Evolutionary conservation across 2,888 invertebrate genomes (phyloP).

Genomic region (Drosophila barbarae): DNA sequence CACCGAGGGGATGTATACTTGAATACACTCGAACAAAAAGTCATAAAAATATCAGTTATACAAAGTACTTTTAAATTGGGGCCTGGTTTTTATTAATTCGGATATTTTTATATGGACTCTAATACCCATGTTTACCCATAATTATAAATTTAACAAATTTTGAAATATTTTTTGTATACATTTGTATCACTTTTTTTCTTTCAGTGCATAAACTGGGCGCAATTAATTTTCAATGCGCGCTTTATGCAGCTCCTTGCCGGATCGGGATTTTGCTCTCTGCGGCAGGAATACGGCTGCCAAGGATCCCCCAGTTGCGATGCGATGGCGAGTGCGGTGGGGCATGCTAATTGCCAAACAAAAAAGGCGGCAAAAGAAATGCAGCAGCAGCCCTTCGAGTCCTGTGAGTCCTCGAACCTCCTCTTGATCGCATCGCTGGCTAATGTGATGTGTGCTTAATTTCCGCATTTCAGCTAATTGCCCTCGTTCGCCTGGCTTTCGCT

Average conservation of each 20-base stretch:
- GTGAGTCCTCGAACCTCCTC: slow-evolving; percentile 14
- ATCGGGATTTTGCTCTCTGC: slow-evolving; percentile 42
- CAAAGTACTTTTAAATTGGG: no score
- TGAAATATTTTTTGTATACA: background rate
- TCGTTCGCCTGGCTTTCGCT: no score
- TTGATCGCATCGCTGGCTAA: slow-evolving; percentile 49
- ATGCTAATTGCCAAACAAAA: slow-evolving; percentile 61
- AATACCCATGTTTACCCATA: background rate
- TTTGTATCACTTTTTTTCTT: background rate
- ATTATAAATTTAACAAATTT: no score
- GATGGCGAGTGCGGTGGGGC: slow-evolving; percentile 51
- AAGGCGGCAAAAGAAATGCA: slow-evolving; percentile 36
- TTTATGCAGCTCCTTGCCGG: slow-evolving; percentile 61
- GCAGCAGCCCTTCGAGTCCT: slow-evolving; percentile 21
- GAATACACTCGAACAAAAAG: background rate
- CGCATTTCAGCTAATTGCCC: slow-evolving; percentile 45
- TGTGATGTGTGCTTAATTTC: slow-evolving; percentile 44
- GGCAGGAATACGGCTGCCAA: slow-evolving; percentile 47
- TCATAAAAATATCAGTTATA: no score
- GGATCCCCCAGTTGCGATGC: slow-evolving; percentile 24
- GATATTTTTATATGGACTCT: background rate
- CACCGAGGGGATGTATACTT: slow-evolving; percentile 1
- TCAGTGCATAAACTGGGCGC: slow-evolving; percentile 35
- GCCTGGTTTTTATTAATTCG: no score
- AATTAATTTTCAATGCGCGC: slow-evolving; percentile 72